phyloP scores from a whole-genome alignment of 2,888 invertebrate genomes.

The Pteria penguin region DNA sequence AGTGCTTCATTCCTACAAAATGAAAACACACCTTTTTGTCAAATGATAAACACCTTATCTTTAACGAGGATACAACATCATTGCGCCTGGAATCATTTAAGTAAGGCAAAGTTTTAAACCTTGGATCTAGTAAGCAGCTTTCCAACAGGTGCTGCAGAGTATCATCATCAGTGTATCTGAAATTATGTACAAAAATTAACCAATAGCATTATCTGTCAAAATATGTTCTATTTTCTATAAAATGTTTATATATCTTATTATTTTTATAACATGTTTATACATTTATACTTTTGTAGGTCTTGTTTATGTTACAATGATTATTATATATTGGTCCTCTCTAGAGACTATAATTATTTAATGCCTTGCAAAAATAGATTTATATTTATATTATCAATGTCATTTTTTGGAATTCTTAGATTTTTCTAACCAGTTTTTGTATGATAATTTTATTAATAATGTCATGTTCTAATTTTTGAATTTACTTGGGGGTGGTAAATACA shows the following conservation, averaged over 20 bases:
- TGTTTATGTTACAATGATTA: background rate
- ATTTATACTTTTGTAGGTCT: background rate
- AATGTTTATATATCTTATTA: too few species aligned
- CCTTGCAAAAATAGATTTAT: background rate
- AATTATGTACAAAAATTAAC: background rate
- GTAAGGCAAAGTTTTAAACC: conserved; percentile 33
- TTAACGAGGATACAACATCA: background rate
- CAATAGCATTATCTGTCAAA: background rate
- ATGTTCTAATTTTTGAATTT: too few species aligned
- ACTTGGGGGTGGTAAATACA: too few species aligned
- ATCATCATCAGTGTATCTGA: conserved; percentile 2
- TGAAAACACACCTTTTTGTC: background rate
- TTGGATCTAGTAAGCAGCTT: conserved; percentile 16
- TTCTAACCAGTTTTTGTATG: too few species aligned
- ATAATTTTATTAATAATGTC: too few species aligned
- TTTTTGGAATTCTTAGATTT: too few species aligned
- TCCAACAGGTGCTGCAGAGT: background rate
- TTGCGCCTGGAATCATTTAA: conserved; percentile 1
- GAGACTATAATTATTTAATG: background rate
- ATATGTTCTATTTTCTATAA: too few species aligned
- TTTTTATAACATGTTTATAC: too few species aligned
- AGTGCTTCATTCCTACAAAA: too few species aligned
- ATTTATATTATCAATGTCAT: background rate
- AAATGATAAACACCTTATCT: background rate
- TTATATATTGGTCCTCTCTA: background rate